Evolutionary conservation across 2,113 vertebrate species (phyloP).

Genomic region (Potamarius usumacintae): DNA sequence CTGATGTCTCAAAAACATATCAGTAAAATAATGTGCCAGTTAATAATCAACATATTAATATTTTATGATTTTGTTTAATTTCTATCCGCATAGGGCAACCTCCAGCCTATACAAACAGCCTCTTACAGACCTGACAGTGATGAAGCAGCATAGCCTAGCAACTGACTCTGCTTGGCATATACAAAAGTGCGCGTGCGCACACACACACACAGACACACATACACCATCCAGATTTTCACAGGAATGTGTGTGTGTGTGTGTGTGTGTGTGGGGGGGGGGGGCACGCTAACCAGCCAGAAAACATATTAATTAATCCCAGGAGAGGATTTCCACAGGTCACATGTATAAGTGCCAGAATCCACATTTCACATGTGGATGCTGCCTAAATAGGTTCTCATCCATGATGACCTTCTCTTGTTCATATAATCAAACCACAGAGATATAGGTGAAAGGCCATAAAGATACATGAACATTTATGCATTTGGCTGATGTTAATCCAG

Average conservation of each 20-base stretch:
- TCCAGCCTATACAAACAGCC: background rate
- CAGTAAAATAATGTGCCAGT: too few species aligned
- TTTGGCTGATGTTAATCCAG: background rate
- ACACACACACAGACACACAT: background rate
- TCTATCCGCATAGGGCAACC: background rate
- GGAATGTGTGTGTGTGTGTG: slow-evolving; percentile 6
- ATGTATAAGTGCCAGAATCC: background rate
- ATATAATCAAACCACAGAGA: background rate
- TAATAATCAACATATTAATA: too few species aligned
- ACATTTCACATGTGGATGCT: background rate
- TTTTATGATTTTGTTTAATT: background rate
- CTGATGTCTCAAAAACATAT: too few species aligned
- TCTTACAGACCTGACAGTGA: slow-evolving; percentile 9
- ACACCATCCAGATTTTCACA: too few species aligned
- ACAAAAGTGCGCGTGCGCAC: slow-evolving; percentile 3
- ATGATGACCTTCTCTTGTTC: background rate
- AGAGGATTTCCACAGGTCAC: background rate
- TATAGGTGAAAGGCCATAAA: background rate
- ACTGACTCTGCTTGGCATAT: slow-evolving; percentile 38
- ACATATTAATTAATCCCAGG: slow-evolving; percentile 10
- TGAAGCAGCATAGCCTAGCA: slow-evolving; percentile 46
- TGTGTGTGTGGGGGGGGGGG: background rate
- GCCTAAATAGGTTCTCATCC: background rate
- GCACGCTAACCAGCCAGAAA: slow-evolving; percentile 32
- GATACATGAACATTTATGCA: background rate